Conservation (phyloP, 2,113 vertebrate species). For the Australoheros scitulus region DNA sequence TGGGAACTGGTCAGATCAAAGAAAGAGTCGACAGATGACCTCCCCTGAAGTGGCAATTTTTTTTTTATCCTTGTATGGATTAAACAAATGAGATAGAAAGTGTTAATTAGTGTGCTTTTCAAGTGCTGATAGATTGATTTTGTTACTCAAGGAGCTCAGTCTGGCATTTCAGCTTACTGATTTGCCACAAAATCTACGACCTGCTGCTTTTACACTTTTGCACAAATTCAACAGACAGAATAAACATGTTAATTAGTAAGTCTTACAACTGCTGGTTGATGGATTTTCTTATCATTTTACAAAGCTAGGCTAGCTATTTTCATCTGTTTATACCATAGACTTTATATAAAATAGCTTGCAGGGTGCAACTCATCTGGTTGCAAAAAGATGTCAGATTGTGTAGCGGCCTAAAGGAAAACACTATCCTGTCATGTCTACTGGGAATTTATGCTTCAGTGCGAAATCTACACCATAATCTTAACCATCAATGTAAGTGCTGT, state of each 20-base stretch:
- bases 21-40: neutral
- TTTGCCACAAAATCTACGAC: slow-evolving; percentile 4
- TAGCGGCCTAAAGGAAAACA: too few relatives aligned
- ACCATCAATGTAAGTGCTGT: too few relatives aligned
- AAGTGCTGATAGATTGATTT: neutral
- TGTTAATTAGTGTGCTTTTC: neutral
- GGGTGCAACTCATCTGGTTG: too few relatives aligned
- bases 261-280: neutral
- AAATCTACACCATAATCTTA: too few relatives aligned
- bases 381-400: too few relatives aligned
- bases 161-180: neutral
- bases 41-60: neutral
- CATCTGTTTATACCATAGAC: neutral
- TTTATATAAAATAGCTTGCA: neutral
- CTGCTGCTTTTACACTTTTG: slow-evolving; percentile 2
- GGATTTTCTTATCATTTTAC: neutral
- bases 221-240: neutral
- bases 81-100: slow-evolving; percentile 3
- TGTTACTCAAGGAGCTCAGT: neutral
- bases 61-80: slow-evolving; percentile 4
- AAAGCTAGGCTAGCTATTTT: neutral
- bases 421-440: too few relatives aligned
- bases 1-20: slow-evolving; percentile 26
- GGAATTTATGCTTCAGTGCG: too few relatives aligned
- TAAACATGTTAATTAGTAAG: neutral